These are phyloP conservation scores for Neolamprologus toae DNA, from an alignment of 2,113 vertebrate genomes.

Conservation along the genomic window DNA sequence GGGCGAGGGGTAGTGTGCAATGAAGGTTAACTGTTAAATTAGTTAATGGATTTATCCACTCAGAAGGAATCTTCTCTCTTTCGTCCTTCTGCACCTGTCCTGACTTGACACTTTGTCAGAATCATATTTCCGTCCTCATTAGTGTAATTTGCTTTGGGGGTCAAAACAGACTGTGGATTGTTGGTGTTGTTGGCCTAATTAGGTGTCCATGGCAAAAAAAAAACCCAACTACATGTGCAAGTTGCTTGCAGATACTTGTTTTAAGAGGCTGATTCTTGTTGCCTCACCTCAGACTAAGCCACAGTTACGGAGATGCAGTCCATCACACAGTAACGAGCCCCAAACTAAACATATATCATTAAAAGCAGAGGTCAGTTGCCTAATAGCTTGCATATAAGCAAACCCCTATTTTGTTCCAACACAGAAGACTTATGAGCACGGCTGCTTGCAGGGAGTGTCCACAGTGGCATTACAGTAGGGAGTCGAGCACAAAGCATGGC, in stretches of 20 bases:
- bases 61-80: not conserved
- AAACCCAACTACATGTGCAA: not conserved
- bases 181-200: slow-evolving; percentile 25
- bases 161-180: slow-evolving; percentile 2
- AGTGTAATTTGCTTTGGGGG: slow-evolving; percentile 22
- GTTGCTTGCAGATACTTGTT: not conserved
- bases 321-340: slow-evolving; percentile 38
- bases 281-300: not conserved
- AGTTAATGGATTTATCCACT: slow-evolving; percentile 57
- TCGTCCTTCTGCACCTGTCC: slow-evolving; percentile 34
- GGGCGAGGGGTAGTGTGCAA: not conserved
- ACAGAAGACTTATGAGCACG: slow-evolving; percentile 15
- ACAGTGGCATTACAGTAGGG: not conserved
- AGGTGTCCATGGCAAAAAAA: not conserved
- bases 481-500: slow-evolving; percentile 19
- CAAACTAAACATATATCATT: not conserved
- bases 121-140: slow-evolving; percentile 9
- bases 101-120: slow-evolving; percentile 34
- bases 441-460: slow-evolving; percentile 14
- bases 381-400: not conserved
- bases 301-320: not conserved
- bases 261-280: not conserved
- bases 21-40: slow-evolving; percentile 44
- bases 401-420: slow-evolving; percentile 18
- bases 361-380: slow-evolving; percentile 1